Percentiles rank a stretch among this genome's conserved stretches.
These are phyloP conservation scores for Pteromalus puparum DNA, from an alignment of 1,140 invertebrate species.

Conservation along the genomic window DNA sequence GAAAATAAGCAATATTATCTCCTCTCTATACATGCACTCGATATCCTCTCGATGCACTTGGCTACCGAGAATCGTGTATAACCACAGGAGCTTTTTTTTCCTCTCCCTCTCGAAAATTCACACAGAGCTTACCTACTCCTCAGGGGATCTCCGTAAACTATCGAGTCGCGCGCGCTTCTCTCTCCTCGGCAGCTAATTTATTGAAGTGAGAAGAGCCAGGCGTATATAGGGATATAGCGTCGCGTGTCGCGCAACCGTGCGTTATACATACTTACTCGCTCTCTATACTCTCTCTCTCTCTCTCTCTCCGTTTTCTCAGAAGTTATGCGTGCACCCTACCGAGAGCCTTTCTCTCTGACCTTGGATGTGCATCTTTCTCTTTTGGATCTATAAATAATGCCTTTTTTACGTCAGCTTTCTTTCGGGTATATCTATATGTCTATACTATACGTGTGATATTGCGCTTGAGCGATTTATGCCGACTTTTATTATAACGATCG, in stretches of 20 bases:
- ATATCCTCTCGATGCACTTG: not conserved
- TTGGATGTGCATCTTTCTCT: not conserved
- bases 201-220: constrained; percentile 17
- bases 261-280: not conserved
- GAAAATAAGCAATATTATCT: too few species aligned
- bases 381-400: constrained; percentile 41
- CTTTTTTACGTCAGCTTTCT: constrained; percentile 11
- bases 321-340: constrained; percentile 14
- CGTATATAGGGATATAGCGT: not conserved
- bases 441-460: not conserved
- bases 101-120: not conserved
- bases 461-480: constrained; percentile 22
- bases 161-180: too few species aligned
- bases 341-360: not conserved
- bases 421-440: not conserved
- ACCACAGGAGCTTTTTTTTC: not conserved
- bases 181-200: not conserved
- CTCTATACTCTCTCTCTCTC: not conserved
- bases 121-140: constrained; percentile 1
- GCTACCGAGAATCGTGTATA: constrained; percentile 5
- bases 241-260: constrained; percentile 25
- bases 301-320: not conserved
- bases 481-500: not conserved
- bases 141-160: not conserved
- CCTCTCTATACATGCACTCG: not conserved